Percentiles rank a stretch among this genome's conserved stretches.
phyloP scores from a whole-genome alignment of 2,113 vertebrate species.

The Setophaga petechia region DNA sequence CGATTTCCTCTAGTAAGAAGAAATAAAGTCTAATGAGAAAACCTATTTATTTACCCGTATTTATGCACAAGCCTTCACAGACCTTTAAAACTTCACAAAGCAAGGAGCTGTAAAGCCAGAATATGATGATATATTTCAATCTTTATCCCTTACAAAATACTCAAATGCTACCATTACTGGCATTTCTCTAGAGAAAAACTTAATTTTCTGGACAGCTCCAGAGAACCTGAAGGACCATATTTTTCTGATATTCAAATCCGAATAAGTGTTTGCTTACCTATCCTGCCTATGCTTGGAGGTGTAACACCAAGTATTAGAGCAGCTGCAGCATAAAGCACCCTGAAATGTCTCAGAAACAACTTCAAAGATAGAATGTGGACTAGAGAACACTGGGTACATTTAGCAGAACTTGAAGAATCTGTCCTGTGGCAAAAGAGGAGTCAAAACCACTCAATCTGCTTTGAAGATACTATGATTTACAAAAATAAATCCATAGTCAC shows the following conservation, averaged over 20 bases:
- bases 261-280: neutral
- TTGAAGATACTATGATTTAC: neutral
- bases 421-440: neutral
- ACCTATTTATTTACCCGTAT: neutral
- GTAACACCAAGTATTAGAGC: neutral
- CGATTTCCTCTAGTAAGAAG: neutral
- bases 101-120: neutral
- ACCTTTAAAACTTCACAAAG: neutral
- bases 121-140: neutral
- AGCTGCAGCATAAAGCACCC: neutral
- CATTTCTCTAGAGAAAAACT: neutral
- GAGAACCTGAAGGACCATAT: neutral
- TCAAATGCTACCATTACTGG: neutral
- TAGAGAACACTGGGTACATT: neutral
- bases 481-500: neutral
- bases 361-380: neutral
- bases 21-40: neutral
- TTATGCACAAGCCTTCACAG: neutral
- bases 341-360: neutral
- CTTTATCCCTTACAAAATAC: neutral
- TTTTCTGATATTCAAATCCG: neutral
- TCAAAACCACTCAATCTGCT: neutral
- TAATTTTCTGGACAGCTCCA: neutral
- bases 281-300: neutral
- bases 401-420: neutral